These are phyloP conservation scores for Lontra canadensis DNA, from an alignment of 2,113 vertebrate species.

Conservation along the genomic window DNA sequence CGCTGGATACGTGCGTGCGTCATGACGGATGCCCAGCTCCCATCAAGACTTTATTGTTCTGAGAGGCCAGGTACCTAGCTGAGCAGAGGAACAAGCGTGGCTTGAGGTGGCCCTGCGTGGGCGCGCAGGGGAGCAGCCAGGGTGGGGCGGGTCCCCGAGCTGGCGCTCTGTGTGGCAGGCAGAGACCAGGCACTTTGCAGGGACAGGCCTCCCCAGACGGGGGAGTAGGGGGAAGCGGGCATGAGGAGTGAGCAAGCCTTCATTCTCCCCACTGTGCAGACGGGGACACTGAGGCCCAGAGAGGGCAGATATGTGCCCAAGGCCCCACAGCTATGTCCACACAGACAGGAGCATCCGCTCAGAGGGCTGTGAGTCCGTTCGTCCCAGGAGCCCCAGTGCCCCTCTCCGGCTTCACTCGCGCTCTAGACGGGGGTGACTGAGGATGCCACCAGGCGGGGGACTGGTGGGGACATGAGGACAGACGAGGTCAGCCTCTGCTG, in stretches of 20 bases:
- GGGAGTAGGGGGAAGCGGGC: not conserved
- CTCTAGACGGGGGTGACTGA: not conserved
- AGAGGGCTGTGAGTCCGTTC: not conserved
- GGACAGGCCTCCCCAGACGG: not conserved
- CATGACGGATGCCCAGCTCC: not conserved
- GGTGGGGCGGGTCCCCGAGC: fast-evolving
- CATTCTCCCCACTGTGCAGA: not conserved
- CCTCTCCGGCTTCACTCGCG: not conserved
- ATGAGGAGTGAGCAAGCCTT: not conserved
- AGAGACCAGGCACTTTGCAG: no score
- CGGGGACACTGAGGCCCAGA: not conserved
- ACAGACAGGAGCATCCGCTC: not conserved
- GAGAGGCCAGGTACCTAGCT: not conserved
- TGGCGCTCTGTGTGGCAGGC: not conserved
- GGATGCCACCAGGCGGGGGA: no score
- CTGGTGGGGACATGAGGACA: not conserved
- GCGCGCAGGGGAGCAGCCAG: no score
- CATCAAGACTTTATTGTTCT: fast-evolving
- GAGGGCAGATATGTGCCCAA: fast-evolving
- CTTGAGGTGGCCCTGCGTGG: not conserved
- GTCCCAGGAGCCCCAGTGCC: not conserved
- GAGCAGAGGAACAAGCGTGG: not conserved
- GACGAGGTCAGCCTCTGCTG: not conserved
- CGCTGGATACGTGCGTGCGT: fast-evolving
- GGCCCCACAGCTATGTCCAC: no score